Percentiles rank a stretch among this genome's conserved stretches.
Evolutionary conservation across 2,888 invertebrate species (phyloP).

Genomic region (Nomada goodeniana): DNA sequence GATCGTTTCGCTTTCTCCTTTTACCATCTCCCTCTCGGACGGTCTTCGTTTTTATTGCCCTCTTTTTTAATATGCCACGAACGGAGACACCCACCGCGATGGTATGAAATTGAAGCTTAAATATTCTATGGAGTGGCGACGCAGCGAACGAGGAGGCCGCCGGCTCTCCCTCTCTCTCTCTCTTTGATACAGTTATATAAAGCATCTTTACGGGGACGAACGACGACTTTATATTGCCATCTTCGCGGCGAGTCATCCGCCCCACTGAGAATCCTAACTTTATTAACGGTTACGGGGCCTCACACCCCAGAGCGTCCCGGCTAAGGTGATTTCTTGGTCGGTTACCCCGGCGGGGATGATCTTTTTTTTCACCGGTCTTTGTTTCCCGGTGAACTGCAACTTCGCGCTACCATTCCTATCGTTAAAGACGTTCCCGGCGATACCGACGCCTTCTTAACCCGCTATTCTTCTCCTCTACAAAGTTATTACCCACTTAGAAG

Average conservation of each 20-base stretch:
- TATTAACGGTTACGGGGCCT: conserved; percentile 75
- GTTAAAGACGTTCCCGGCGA: too few relatives aligned
- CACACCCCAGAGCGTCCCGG: neutral
- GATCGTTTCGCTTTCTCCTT: neutral
- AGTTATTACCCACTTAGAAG: too few relatives aligned
- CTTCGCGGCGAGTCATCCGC: conserved; percentile 75
- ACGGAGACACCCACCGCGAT: conserved; percentile 70
- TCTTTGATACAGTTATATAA: conserved; percentile 82
- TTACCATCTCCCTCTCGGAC: conserved; percentile 1
- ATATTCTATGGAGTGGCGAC: conserved; percentile 83
- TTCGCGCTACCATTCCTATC: neutral
- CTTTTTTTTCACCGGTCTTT: neutral
- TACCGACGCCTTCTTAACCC: neutral
- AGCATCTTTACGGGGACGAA: conserved; percentile 80
- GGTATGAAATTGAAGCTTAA: conserved; percentile 84
- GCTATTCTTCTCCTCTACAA: too few relatives aligned
- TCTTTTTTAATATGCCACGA: conserved; percentile 79
- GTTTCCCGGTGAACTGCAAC: neutral
- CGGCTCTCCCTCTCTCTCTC: conserved; percentile 3
- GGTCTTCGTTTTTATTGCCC: conserved; percentile 63
- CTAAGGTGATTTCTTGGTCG: conserved; percentile 34
- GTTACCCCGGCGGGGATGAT: conserved; percentile 13
- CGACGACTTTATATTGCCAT: conserved; percentile 79
- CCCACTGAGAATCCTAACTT: conserved; percentile 79
- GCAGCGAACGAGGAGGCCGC: conserved; percentile 55